Conservation (phyloP, 2,113 vertebrate species). For the Catagonus wagneri region DNA sequence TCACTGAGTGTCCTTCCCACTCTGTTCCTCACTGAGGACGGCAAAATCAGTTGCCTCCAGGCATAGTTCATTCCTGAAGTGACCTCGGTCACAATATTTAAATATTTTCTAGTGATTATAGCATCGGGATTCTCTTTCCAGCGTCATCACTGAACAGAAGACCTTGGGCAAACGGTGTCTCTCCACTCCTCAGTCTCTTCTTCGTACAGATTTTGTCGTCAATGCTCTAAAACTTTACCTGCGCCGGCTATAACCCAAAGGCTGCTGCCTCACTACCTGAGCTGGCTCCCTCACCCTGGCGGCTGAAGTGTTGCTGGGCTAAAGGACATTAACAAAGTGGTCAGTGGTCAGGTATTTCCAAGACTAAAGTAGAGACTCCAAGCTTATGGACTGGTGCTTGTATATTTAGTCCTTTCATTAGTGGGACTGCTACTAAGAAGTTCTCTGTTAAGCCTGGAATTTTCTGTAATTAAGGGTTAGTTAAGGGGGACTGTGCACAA, state of each 20-base stretch:
- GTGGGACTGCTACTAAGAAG: background rate
- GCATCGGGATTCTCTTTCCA: slow-evolving; percentile 31
- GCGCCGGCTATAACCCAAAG: background rate
- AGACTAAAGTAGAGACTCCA: slow-evolving; percentile 30
- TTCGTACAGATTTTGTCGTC: background rate
- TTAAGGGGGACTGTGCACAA: background rate
- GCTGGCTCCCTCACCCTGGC: background rate
- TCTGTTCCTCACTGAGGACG: background rate
- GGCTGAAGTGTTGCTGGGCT: background rate
- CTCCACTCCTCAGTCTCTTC: slow-evolving; percentile 1
- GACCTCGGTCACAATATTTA: background rate
- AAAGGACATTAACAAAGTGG: slow-evolving; percentile 23
- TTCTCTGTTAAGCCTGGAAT: slow-evolving; percentile 2
- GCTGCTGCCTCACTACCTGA: background rate
- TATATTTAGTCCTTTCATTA: slow-evolving; percentile 39
- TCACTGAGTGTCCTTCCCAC: background rate
- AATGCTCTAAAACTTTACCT: background rate
- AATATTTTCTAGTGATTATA: slow-evolving; percentile 21
- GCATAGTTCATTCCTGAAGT: slow-evolving; percentile 4
- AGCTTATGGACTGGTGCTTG: background rate
- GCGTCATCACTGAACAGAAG: slow-evolving; percentile 28
- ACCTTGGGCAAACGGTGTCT: background rate
- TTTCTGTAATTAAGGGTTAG: slow-evolving; percentile 25
- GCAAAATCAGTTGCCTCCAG: background rate
- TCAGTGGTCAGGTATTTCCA: background rate